Evolutionary conservation across 2,113 vertebrate genomes (phyloP), one percentile per base, ranked within the genome.

Genomic region (Crotophaga sulcirostris): DNA sequence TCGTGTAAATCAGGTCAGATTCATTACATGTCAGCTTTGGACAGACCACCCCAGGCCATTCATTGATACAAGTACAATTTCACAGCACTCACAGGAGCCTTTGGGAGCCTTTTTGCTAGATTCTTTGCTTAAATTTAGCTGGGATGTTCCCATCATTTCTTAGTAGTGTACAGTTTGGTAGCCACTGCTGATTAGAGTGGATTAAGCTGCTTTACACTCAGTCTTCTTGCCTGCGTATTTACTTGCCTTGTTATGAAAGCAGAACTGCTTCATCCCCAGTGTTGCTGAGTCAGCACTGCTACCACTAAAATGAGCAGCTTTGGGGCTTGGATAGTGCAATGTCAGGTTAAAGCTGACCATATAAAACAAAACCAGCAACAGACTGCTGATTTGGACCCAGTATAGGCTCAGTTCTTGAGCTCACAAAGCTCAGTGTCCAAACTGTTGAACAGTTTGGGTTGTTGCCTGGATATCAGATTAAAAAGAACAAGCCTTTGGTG

Each of bases 1-100:
- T 93, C 60, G 89, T 38, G 6, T 94, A 95, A 95, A 94, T 93
- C 90, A 92, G 64, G 68, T 86, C 93, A 88, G 72, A 92, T 94
- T 95, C 79, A 92, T 94, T 89, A 89, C 36, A 16, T 9, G 26
- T 75, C 87, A 77, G 83, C 42, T 72, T 70, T 56, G 52, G 85
- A 67, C 76, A 78, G 72, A 64, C 16, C 16, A 60, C 85, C 68
- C 26, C 75, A 84, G 94, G 92, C 83, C 73, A 84, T 66, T 87
- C 93, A 49, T 34, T 72, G 88, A 62, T 68, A 74, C 13, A 80
- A 90, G 63, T 45, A 45, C 13, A 70, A 21, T 88, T 88, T 84
- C 75, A 87, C 21, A 86, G 59, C 16, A 49, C 47, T 94, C 40
- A 31, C n/a, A 49, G 58, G 52, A 93, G 58, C 25, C 70, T 95